Conservation (phyloP, 2,888 invertebrate species). For the Callyntrura guangdongensis region DNA sequence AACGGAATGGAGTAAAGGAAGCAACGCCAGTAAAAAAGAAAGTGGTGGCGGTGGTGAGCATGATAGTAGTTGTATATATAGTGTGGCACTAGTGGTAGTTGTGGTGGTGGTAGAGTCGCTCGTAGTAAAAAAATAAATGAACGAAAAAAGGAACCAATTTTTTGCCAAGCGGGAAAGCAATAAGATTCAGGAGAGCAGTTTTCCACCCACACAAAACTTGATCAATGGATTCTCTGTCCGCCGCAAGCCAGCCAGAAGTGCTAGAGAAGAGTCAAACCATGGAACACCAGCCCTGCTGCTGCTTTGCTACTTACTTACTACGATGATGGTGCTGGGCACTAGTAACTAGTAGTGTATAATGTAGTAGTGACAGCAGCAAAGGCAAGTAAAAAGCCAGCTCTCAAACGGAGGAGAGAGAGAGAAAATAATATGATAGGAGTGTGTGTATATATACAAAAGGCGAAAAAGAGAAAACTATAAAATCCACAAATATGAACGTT, state of each 20-base stretch:
- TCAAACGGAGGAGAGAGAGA: constrained; percentile 54
- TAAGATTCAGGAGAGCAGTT: constrained; percentile 80
- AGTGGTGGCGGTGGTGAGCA: constrained; percentile 28
- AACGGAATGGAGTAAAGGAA: constrained; percentile 57
- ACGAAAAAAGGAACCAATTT: constrained; percentile 73
- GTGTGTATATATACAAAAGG: neutral
- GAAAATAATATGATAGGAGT: constrained; percentile 44
- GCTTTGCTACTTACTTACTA: constrained; percentile 8
- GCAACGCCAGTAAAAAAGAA: neutral
- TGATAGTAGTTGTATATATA: neutral
- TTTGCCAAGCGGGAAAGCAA: constrained; percentile 80
- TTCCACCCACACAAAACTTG: constrained; percentile 82
- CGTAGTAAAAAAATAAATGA: constrained; percentile 58
- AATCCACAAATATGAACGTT: constrained; percentile 65
- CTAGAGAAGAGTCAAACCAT: constrained; percentile 73
- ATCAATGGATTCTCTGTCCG: constrained; percentile 81
- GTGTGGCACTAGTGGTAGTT: constrained; percentile 14
- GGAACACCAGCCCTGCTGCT: constrained; percentile 46
- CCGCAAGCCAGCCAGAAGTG: constrained; percentile 77
- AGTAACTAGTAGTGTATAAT: neutral
- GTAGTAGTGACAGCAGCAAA: constrained; percentile 51
- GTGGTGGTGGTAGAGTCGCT: constrained; percentile 26
- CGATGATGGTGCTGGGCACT: too few relatives aligned
- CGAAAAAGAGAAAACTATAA: constrained; percentile 58
- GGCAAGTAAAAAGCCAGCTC: constrained; percentile 56